Conservation (phyloP, 2,888 invertebrate species). For the Caenorhabditis imperialis region DNA sequence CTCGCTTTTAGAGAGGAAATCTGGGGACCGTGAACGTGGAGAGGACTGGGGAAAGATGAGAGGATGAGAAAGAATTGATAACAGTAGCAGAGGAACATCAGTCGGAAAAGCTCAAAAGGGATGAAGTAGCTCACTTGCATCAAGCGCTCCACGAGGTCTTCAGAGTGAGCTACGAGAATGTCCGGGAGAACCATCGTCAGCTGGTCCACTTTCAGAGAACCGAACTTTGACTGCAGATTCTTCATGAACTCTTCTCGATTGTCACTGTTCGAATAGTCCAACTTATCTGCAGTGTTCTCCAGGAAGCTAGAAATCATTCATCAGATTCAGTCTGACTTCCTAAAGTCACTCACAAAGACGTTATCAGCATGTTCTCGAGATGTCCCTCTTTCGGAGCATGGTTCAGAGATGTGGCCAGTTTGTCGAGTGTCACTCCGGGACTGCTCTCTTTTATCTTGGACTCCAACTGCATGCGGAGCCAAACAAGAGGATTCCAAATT, state of each 20-base stretch:
- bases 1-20: slow-evolving; percentile 38
- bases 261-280: slow-evolving; percentile 8
- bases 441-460: slow-evolving; percentile 1
- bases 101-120: slow-evolving; percentile 27
- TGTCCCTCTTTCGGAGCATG: slow-evolving; percentile 8
- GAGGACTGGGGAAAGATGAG: slow-evolving; percentile 48
- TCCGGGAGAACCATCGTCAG: slow-evolving; percentile 45
- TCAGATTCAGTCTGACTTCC: no score
- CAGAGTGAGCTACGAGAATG: slow-evolving; percentile 17
- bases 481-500: slow-evolving; percentile 23
- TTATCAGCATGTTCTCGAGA: slow-evolving; percentile 9
- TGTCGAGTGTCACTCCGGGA: no score
- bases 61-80: slow-evolving; percentile 35
- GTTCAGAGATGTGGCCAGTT: no score
- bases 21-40: slow-evolving; percentile 41
- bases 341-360: slow-evolving; percentile 26
- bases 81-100: slow-evolving; percentile 29
- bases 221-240: slow-evolving; percentile 15
- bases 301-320: slow-evolving; percentile 20
- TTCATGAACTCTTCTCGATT: slow-evolving; percentile 7
- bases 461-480: slow-evolving; percentile 26
- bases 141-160: slow-evolving; percentile 9
- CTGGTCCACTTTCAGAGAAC: slow-evolving; percentile 17
- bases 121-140: slow-evolving; percentile 37
- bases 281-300: slow-evolving; percentile 30